A percentile compares a stretch with the other conserved stretches of the same genome.
Conservation (phyloP, 2,888 invertebrate species). For the Smittia aterrima region DNA sequence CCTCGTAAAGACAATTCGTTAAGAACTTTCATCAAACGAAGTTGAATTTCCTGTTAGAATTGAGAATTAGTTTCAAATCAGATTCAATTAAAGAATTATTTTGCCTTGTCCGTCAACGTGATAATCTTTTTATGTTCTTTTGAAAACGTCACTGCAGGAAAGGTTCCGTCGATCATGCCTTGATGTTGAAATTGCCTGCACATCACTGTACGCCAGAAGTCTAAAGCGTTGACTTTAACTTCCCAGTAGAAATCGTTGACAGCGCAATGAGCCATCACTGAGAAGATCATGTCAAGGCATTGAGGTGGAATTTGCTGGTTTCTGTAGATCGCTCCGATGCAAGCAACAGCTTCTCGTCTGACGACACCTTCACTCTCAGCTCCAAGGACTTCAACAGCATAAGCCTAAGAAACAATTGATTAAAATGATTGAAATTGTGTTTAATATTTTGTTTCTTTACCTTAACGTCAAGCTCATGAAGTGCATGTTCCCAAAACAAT, state of each 20-base stretch:
- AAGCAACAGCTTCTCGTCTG: conserved; percentile 67
- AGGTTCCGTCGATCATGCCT: conserved; percentile 80
- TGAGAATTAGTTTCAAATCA: conserved; percentile 45
- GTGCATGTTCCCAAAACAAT: conserved; percentile 64
- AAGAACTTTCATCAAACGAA: conserved; percentile 63
- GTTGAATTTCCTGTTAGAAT: conserved; percentile 31
- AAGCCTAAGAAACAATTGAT: conserved; percentile 49
- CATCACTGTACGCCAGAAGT: conserved; percentile 71
- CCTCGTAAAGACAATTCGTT: conserved; percentile 67
- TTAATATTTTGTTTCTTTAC: conserved; percentile 51
- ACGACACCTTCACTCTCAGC: conserved; percentile 76
- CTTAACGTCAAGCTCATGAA: conserved; percentile 60
- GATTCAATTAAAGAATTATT: conserved; percentile 58
- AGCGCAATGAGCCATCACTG: conserved; percentile 65
- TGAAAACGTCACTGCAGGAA: conserved; percentile 77
- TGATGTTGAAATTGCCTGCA: conserved; percentile 65
- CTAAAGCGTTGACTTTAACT: conserved; percentile 68
- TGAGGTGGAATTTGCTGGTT: conserved; percentile 60
- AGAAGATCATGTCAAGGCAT: conserved; percentile 60
- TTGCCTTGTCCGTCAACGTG: conserved; percentile 59
- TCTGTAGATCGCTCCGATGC: conserved; percentile 66
- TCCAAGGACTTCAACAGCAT: conserved; percentile 59
- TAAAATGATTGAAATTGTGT: conserved; percentile 42
- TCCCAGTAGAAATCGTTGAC: conserved; percentile 78
- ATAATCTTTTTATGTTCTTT: conserved; percentile 76